Evolutionary conservation across 23 tunicate species (phyloP).

Genomic region (Styela clava): DNA sequence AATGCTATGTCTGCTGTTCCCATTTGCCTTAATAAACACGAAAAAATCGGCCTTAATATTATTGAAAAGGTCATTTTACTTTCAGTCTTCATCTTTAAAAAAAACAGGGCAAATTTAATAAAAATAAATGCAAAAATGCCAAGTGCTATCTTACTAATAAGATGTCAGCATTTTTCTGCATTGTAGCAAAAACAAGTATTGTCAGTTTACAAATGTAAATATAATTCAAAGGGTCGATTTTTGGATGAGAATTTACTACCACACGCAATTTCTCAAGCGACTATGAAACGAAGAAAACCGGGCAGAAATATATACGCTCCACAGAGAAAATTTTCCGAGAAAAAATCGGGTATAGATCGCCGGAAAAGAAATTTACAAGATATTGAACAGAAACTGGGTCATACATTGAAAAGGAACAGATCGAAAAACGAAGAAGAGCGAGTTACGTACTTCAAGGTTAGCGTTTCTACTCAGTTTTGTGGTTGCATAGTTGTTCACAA

Average conservation of each 20-base stretch:
- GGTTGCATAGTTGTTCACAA: no score
- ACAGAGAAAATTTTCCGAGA: background rate
- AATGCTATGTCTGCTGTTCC: no score
- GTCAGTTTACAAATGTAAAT: no score
- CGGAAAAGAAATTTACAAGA: slow-evolving; percentile 20
- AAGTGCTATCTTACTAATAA: no score
- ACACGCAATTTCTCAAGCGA: slow-evolving; percentile 18
- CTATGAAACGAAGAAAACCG: slow-evolving; percentile 4
- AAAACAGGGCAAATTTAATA: no score
- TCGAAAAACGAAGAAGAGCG: background rate
- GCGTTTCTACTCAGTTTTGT: background rate
- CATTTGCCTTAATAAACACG: no score
- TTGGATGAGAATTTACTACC: slow-evolving; percentile 19
- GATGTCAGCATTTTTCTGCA: no score
- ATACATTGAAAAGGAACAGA: background rate
- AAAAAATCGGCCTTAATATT: no score
- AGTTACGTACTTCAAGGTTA: background rate
- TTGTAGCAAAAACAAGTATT: no score
- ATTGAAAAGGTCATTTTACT: no score
- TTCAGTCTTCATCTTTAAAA: no score
- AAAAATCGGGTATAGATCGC: background rate
- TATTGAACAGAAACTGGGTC: slow-evolving; percentile 20
- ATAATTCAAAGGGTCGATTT: slow-evolving; percentile 16
- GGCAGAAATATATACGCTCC: background rate
- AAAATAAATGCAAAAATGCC: no score